Evolutionary conservation across 2,888 invertebrate species (phyloP), one percentile per base, ranked within the genome.

Genomic region (Nesidiocoris tenuis): DNA sequence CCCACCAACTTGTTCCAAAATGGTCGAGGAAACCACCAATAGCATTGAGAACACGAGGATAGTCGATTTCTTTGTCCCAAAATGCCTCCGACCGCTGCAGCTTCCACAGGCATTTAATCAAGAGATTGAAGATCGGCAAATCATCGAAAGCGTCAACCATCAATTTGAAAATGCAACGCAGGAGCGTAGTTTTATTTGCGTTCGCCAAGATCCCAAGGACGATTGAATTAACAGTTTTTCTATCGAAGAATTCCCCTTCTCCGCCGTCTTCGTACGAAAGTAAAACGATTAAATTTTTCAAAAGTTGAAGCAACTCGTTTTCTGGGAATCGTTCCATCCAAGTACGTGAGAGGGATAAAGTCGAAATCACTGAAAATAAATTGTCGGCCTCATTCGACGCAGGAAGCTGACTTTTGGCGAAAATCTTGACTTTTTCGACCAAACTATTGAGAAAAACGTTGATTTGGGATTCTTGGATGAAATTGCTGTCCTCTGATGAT

Each of bases 81-180:
- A 23, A 23, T 1, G 23, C 5, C 5, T 56, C 57, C n/a, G 17
- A 24, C 18, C 24, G 23, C 12, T 18, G 22, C 1, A 70, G 59
- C 24, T 70, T 70, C 70, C 70, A 70, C n/a, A 70, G 18, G 19
- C 70, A 70, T 18, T 70, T 70, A 24, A 70, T 59, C 23, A n/a
- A 18, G 1, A 70, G 23, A 1, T 70, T 59, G 17, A 63, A 19
- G 5, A 16, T 16, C 57, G 22, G n/a, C 1, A 57, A 23, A 2
- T 0, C 22, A n/a, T 23, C 24, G 24, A 70, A 19, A 18, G 7
- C 24, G 23, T 70, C 12, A 12, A 12, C 59, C 1, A 70, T n/a
- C 17, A 70, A 23, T 1, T 39, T 39, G 39, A 39, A 39, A 39
- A 9, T 59, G 61, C 57, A 59, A n/a, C 56, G 17, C 3, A 70